Conservation (phyloP, 2,888 invertebrate genomes). For the Amphipyra tragopoginis region DNA sequence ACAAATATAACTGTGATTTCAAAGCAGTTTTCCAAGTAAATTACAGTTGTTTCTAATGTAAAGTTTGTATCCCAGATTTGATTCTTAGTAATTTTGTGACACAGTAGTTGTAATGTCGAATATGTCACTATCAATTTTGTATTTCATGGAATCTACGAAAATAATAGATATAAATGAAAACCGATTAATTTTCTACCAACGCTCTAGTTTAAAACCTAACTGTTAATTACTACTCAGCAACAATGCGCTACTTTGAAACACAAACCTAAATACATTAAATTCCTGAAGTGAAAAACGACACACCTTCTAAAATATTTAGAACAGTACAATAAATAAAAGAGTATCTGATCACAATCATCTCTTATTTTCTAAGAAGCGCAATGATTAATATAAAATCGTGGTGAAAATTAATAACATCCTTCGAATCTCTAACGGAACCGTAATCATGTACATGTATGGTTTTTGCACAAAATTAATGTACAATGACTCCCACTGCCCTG, state of each 20-base stretch:
- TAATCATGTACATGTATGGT: constrained; percentile 34
- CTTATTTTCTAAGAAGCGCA: constrained; percentile 35
- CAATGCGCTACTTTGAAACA: background rate
- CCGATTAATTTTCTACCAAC: too few species aligned
- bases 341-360: constrained; percentile 10
- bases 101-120: background rate
- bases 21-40: constrained; percentile 5
- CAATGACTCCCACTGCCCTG: constrained; percentile 51
- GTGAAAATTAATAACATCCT: constrained; percentile 48
- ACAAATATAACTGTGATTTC: constrained; percentile 23
- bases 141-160: background rate
- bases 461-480: constrained; percentile 45
- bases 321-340: constrained; percentile 7
- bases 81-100: constrained; percentile 32
- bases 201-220: too few species aligned
- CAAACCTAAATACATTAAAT: too few species aligned
- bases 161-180: too few species aligned
- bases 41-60: constrained; percentile 2
- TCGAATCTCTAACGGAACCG: constrained; percentile 42
- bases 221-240: too few species aligned
- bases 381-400: constrained; percentile 40
- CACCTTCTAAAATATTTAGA: constrained; percentile 10
- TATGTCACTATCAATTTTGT: background rate
- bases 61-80: background rate
- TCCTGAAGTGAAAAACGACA: constrained; percentile 3